These are phyloP conservation scores for Drosophila helvetica DNA, from an alignment of 2,888 invertebrate species.

Conservation along the genomic window DNA sequence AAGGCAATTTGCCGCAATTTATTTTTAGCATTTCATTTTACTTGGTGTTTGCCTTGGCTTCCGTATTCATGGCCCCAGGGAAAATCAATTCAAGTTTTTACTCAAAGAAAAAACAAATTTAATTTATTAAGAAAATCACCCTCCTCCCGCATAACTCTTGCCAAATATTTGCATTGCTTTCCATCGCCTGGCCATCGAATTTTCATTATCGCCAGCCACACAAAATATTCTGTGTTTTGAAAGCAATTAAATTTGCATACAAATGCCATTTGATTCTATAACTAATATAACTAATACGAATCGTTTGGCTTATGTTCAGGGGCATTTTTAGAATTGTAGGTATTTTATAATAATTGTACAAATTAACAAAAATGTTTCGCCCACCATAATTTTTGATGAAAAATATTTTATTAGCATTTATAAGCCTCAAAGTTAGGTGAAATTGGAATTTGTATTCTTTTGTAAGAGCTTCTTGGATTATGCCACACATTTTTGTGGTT, in stretches of 20 bases:
- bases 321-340: neutral
- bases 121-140: conserved; percentile 33
- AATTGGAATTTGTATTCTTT: neutral
- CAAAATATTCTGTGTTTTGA: neutral
- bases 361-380: too few species aligned
- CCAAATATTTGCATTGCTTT: neutral
- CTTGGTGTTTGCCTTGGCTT: conserved; percentile 24
- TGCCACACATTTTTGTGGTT: neutral
- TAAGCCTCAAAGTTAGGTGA: neutral
- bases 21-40: conserved; percentile 25
- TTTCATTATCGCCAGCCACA: neutral
- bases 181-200: neutral
- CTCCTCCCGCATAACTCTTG: neutral
- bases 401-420: too few species aligned
- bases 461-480: neutral
- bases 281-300: too few species aligned
- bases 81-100: conserved; percentile 67
- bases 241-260: conserved; percentile 3
- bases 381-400: too few species aligned
- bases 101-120: conserved; percentile 35
- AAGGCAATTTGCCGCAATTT: conserved; percentile 43
- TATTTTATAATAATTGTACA: neutral
- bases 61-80: conserved; percentile 25
- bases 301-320: neutral
- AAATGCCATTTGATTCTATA: neutral